A percentile compares a stretch with the other conserved stretches of the same genome.
phyloP scores from a whole-genome alignment of 2,113 vertebrate genomes.

The Madoqua kirkii region DNA sequence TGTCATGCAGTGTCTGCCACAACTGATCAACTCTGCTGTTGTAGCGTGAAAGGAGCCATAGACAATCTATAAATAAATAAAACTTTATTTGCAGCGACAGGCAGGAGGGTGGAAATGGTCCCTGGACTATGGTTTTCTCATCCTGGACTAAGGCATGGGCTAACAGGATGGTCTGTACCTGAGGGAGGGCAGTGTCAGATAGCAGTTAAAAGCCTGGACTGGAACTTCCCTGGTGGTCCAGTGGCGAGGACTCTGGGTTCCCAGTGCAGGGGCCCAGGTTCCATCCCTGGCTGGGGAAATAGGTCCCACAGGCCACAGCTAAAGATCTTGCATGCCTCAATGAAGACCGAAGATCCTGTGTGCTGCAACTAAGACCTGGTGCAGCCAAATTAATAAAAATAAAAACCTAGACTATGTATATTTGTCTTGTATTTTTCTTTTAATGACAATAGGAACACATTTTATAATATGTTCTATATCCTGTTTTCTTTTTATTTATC shows the following conservation, averaged over 20 bases:
- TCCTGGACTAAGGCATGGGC: not conserved
- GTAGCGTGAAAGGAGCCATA: not conserved
- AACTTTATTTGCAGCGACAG: not conserved
- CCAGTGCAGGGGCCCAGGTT: not conserved
- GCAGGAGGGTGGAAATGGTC: not conserved
- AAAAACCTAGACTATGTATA: not conserved
- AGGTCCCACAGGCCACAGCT: not conserved
- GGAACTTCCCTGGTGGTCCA: not conserved
- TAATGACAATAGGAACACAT: not conserved
- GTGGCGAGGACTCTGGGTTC: not conserved
- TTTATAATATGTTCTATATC: not conserved
- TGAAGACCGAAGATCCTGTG: not conserved
- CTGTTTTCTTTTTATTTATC: conserved; percentile 8
- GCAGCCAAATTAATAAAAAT: not conserved
- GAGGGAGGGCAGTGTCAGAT: not conserved
- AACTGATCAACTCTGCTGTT: not conserved
- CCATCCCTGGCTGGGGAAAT: not conserved
- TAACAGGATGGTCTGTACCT: not conserved
- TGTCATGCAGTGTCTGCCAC: not conserved
- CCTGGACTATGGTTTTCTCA: not conserved
- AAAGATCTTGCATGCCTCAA: not conserved
- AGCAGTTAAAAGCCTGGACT: not conserved
- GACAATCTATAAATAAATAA: not conserved
- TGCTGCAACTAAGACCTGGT: not conserved
- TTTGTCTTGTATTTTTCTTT: not conserved